Conservation (phyloP, 64 coral and sea anemone genomes). For the Montipora capricornis region DNA sequence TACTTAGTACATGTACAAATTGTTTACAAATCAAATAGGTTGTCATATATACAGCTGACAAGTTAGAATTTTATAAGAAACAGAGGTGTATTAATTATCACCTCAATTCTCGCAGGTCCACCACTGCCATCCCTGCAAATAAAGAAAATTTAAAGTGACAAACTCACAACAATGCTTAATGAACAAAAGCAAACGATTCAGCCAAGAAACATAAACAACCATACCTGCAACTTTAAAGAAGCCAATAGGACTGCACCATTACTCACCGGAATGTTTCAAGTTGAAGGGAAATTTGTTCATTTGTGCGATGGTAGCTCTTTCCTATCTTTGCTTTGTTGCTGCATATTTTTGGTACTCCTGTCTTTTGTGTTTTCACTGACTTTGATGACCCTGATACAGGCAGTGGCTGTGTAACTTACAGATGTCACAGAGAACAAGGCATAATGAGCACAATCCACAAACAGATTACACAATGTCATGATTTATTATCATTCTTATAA, state of each 20-base stretch:
- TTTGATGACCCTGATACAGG: conserved; percentile 33
- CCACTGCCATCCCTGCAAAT: conserved; percentile 14
- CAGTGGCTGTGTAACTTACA: not conserved
- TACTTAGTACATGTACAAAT: no score
- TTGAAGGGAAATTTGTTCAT: conserved; percentile 82
- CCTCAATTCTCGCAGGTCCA: conserved; percentile 16
- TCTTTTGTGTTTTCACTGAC: not conserved
- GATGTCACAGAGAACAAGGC: not conserved
- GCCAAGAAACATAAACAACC: no score
- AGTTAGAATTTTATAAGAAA: no score
- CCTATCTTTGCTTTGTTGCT: conserved; percentile 6
- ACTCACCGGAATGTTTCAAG: conserved; percentile 70
- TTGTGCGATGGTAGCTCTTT: conserved; percentile 66
- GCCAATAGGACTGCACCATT: not conserved
- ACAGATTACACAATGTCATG: no score
- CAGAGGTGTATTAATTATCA: not conserved
- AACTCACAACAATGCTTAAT: no score
- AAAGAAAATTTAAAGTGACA: not conserved
- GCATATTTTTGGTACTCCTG: not conserved
- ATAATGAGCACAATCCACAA: not conserved
- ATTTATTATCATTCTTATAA: no score
- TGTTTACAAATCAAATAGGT: no score
- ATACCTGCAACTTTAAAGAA: no score
- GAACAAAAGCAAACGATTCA: no score
- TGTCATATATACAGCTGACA: no score